Evolutionary conservation across 2,797 vertebrate genomes (phyloP).

Genomic region (Hippoglossus hippoglossus): DNA sequence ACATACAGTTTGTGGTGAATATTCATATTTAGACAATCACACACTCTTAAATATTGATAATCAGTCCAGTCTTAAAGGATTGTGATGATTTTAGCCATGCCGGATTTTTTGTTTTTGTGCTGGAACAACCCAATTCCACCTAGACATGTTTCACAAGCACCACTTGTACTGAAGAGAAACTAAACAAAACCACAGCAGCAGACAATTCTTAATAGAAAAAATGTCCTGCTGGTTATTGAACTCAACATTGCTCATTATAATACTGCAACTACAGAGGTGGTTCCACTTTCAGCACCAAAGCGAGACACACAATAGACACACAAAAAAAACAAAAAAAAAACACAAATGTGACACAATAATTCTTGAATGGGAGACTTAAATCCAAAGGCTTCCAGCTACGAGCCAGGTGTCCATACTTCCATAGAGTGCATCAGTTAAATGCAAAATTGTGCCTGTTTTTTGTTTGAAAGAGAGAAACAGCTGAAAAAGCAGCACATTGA

Average conservation of each 20-base stretch:
- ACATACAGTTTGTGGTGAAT: slow-evolving; percentile 7
- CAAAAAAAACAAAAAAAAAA: slow-evolving; percentile 5
- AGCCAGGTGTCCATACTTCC: slow-evolving; percentile 12
- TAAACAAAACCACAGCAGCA: neutral
- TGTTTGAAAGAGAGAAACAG: slow-evolving; percentile 21
- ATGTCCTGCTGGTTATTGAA: slow-evolving; percentile 12
- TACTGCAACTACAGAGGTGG: slow-evolving; percentile 66
- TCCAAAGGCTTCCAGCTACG: slow-evolving; percentile 30
- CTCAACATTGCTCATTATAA: slow-evolving; percentile 49
- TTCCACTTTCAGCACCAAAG: slow-evolving; percentile 45
- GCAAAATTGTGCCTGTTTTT: slow-evolving; percentile 28
- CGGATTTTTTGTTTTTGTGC: slow-evolving; percentile 10
- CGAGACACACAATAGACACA: slow-evolving; percentile 45
- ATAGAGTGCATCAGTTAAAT: slow-evolving; percentile 9
- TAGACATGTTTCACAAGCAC: slow-evolving; percentile 35
- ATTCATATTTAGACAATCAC: slow-evolving; percentile 21
- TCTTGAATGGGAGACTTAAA: slow-evolving; percentile 1
- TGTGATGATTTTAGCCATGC: slow-evolving; percentile 4
- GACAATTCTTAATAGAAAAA: slow-evolving; percentile 18
- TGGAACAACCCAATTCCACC: slow-evolving; percentile 18
- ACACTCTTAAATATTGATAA: neutral
- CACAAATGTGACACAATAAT: neutral
- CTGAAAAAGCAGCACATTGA: slow-evolving; percentile 35
- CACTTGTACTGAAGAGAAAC: slow-evolving; percentile 19
- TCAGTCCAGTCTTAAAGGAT: slow-evolving; percentile 16